Base-by-base conservation (phyloP, 1,140 invertebrate species). In the Cydia fagiglandana region DNA sequence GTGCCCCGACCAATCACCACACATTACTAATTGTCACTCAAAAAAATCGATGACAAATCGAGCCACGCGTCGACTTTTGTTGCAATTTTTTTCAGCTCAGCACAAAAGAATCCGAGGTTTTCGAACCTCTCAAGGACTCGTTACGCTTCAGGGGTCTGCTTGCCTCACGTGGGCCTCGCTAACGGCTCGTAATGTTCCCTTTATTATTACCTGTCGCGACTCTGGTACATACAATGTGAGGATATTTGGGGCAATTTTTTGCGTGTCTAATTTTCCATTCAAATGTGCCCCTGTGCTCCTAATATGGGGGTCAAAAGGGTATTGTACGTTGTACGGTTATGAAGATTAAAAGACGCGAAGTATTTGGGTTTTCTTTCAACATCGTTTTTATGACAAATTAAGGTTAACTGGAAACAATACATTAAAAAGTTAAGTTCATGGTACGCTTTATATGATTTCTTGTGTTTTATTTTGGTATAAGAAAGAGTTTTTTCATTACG, bases 81-180 rank as follows among this genome's bases (percentile, higher is more conserved):
- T 76, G 78, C 78, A 81, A 79, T 77, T 84, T 85, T 88, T 88
- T 86, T 87, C 80, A 85, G 78, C 76, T 28, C 76, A 78, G 75
- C 80, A 89, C 84, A 87, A 90, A 87, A 86, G 84, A 61, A 73
- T 74, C 80, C 78, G 80, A 83, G 88, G 88, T 90, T 82, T 80
- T 78, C 83, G 87, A 92, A 92, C 90, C 80, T 86, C 83, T 88
- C 88, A 91, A 91, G 88, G 89, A 84, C 84, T 87, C 41, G 61
- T 70, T 86, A 78, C 84, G 89, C 90, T 92, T 91, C 89, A 91
- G 88, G 84, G 80, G 79, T 75, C 83, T 80, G 75, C 73, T 76
- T 86, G 84, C 74, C 81, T 77, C 75, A 74, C 75, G 53, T 78
- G 75, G 79, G 70, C 74, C 77, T 78, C 66, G 30, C 30, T 7